phyloP scores from a whole-genome alignment of 2,113 vertebrate genomes.

The Coptodon bakossiorum region DNA sequence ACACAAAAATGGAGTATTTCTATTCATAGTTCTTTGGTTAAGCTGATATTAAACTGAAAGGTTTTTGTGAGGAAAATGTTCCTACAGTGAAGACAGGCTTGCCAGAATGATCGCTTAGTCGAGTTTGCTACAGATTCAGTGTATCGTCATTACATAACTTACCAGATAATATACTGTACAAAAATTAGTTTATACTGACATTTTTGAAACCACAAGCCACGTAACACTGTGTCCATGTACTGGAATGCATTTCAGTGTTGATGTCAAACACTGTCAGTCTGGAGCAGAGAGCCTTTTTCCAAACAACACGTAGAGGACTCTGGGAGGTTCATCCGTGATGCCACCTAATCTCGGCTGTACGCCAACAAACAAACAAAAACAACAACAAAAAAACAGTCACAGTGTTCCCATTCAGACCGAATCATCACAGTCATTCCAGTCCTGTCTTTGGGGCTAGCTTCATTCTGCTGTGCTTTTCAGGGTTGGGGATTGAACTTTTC shows the following conservation, averaged over 20 bases:
- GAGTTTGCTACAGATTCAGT: slow-evolving; percentile 43
- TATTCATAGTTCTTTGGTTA: neutral
- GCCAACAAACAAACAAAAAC: neutral
- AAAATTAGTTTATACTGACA: slow-evolving; percentile 14
- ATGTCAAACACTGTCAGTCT: neutral
- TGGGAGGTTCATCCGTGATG: neutral
- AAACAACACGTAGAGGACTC: neutral
- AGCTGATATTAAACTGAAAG: neutral
- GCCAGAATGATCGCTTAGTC: neutral
- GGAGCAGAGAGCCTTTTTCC: neutral
- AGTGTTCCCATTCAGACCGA: neutral
- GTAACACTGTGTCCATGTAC: slow-evolving; percentile 4
- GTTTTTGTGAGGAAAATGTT: neutral
- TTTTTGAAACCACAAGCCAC: slow-evolving; percentile 23
- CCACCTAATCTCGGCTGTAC: neutral
- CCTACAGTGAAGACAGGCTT: neutral
- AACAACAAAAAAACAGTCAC: neutral
- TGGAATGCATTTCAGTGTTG: slow-evolving; percentile 1
- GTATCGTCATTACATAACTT: slow-evolving; percentile 73
- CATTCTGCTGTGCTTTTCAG: neutral
- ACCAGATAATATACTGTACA: slow-evolving; percentile 47
- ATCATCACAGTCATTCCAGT: neutral
- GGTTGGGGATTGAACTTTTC: neutral
- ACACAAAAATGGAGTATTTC: neutral
- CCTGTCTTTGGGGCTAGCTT: neutral